These are phyloP conservation scores for Drosophila anomelani DNA, from an alignment of 2,888 invertebrate genomes.

Conservation along the genomic window DNA sequence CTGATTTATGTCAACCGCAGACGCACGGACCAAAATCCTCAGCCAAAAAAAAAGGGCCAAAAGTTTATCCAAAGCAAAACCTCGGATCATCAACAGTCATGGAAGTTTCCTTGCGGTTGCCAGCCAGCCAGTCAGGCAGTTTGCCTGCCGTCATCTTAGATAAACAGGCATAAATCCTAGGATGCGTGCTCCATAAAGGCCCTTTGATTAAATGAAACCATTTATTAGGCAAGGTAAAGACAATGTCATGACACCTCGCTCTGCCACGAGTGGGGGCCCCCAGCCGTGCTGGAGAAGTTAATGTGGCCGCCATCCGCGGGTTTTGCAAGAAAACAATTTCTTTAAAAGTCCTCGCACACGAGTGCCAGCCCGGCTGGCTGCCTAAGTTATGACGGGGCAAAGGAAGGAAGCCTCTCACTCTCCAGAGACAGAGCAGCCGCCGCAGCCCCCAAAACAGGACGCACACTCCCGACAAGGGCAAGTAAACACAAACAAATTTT, in stretches of 20 bases:
- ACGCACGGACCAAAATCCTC: constrained; percentile 8
- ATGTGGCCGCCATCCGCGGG: constrained; percentile 10
- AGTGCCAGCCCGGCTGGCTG: constrained; percentile 9
- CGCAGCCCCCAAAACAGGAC: constrained; percentile 10
- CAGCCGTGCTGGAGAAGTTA: constrained; percentile 31
- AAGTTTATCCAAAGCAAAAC: constrained; percentile 61
- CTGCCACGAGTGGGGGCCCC: neutral
- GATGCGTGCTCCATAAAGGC: constrained; percentile 62
- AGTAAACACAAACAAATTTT: constrained; percentile 77
- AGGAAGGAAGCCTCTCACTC: constrained; percentile 15
- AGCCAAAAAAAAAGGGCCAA: constrained; percentile 49
- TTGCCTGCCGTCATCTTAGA: constrained; percentile 45
- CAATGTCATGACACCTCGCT: constrained; percentile 66
- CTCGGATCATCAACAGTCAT: constrained; percentile 50
- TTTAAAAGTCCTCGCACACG: constrained; percentile 62
- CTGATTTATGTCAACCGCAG: constrained; percentile 76
- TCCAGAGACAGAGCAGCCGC: constrained; percentile 17
- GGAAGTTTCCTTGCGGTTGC: constrained; percentile 43
- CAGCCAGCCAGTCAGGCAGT: constrained; percentile 33
- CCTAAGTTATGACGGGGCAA: constrained; percentile 64
- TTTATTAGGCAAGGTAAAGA: constrained; percentile 75
- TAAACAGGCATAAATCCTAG: constrained; percentile 63
- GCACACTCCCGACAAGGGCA: constrained; percentile 35
- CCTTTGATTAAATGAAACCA: constrained; percentile 79
- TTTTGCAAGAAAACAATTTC: constrained; percentile 69